Percentiles rank a stretch among this genome's conserved stretches.
Evolutionary conservation across 2,888 invertebrate genomes (phyloP).

Genomic region (Lasioglossum pauxillum): DNA sequence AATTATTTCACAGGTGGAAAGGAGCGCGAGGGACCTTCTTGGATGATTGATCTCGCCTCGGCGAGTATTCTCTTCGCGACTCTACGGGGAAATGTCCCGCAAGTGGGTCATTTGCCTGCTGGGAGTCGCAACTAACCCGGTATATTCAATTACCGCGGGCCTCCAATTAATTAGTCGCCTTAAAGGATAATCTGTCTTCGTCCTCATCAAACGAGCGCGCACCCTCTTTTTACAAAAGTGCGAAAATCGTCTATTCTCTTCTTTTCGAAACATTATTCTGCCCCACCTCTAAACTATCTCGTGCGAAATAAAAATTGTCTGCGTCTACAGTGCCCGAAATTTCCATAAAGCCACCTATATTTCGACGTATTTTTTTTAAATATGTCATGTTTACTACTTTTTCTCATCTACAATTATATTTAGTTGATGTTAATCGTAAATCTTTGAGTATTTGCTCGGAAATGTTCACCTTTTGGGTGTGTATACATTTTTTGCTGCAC

Average conservation of each 20-base stretch:
- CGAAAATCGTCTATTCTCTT: background rate
- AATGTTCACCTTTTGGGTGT: too few species aligned
- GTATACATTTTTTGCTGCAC: too few species aligned
- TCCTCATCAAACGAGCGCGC: slow-evolving; percentile 13
- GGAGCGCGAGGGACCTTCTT: slow-evolving; percentile 12
- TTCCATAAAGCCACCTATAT: too few species aligned
- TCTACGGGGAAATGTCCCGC: slow-evolving; percentile 63
- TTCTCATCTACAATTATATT: too few species aligned
- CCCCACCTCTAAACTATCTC: too few species aligned
- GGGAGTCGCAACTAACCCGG: slow-evolving; percentile 65
- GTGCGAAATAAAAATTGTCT: background rate
- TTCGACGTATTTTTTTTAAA: too few species aligned
- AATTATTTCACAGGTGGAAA: slow-evolving; percentile 45
- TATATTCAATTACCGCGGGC: slow-evolving; percentile 74
- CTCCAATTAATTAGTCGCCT: slow-evolving; percentile 76
- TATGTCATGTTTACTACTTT: too few species aligned
- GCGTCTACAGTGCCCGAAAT: too few species aligned
- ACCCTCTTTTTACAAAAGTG: background rate
- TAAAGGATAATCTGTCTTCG: slow-evolving; percentile 74
- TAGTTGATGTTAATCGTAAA: too few species aligned
- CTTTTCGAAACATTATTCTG: too few species aligned
- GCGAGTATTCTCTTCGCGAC: slow-evolving; percentile 26
- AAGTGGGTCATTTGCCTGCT: slow-evolving; percentile 70
- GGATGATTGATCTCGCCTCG: slow-evolving; percentile 64
- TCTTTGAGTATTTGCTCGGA: too few species aligned